phyloP scores from a whole-genome alignment of 2,113 vertebrate species.

The Colossoma macropomum region DNA sequence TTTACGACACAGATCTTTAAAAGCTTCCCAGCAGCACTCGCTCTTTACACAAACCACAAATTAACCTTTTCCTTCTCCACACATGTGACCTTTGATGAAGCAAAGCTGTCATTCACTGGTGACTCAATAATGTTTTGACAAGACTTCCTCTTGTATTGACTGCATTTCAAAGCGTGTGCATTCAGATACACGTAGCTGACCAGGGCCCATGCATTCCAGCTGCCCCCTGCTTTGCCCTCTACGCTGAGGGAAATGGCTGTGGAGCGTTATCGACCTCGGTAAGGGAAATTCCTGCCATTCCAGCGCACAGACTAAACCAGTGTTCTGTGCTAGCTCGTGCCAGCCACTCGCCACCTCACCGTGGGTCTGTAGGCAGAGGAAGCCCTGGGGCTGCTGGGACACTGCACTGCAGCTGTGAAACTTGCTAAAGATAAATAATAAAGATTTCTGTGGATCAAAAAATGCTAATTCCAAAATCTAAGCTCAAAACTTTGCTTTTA shows the following conservation, averaged over 20 bases:
- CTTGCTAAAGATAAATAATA: background rate
- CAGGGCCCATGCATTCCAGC: slow-evolving; percentile 40
- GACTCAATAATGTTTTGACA: slow-evolving; percentile 16
- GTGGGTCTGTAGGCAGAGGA: slow-evolving; percentile 49
- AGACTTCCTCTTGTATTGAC: background rate
- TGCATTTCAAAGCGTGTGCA: slow-evolving; percentile 21
- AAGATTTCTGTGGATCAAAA: background rate
- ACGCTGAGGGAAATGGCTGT: slow-evolving; percentile 30
- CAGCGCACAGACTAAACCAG: slow-evolving; percentile 51
- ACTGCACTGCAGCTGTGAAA: background rate
- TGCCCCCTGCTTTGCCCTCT: slow-evolving; percentile 21
- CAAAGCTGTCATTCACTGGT: background rate
- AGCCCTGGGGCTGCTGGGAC: background rate
- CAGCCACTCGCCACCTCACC: slow-evolving; percentile 57
- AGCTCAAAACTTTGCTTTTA: too few species aligned
- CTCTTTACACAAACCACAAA: background rate
- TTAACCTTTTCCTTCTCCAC: background rate
- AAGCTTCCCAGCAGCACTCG: background rate
- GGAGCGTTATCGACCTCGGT: slow-evolving; percentile 50
- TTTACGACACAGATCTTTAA: background rate
- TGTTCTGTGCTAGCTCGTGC: slow-evolving; percentile 60
- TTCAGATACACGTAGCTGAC: background rate
- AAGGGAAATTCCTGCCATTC: slow-evolving; percentile 72
- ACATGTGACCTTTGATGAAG: background rate
- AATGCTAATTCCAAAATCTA: too few species aligned